Conservation (phyloP, 2,797 vertebrate genomes). For the Siniperca obscura region DNA sequence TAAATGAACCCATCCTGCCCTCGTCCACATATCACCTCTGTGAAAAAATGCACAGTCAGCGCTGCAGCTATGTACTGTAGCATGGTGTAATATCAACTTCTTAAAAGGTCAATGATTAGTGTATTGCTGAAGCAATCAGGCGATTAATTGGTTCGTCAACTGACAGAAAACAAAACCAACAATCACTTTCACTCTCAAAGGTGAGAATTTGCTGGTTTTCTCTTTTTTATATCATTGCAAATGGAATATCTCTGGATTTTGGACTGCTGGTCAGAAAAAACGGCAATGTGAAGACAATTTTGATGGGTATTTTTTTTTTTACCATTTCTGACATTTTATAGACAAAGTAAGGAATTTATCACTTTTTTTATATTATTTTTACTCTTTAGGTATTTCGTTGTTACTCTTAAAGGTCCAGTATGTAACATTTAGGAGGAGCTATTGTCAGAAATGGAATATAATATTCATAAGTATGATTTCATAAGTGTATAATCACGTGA, state of each 20-base stretch:
- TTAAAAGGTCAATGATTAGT: neutral
- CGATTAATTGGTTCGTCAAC: neutral
- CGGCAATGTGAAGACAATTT: neutral
- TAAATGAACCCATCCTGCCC: slow-evolving; percentile 42
- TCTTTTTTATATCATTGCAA: neutral
- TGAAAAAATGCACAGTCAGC: slow-evolving; percentile 38
- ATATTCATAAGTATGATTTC: too few relatives aligned
- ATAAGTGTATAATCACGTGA: too few relatives aligned
- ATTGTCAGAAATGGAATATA: too few relatives aligned
- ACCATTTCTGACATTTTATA: neutral
- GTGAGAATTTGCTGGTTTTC: neutral
- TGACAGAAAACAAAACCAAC: neutral
- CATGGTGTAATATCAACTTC: neutral
- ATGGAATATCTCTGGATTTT: neutral
- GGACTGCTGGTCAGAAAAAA: neutral
- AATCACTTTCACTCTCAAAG: neutral
- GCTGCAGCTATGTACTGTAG: neutral
- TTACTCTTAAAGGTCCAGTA: neutral
- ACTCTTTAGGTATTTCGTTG: neutral
- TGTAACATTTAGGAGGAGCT: too few relatives aligned
- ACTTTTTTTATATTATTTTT: neutral
- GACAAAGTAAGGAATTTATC: neutral
- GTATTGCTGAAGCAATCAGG: neutral
- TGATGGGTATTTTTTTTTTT: neutral
- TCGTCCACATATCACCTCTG: slow-evolving; percentile 40